Base-by-base conservation (phyloP, 2,113 vertebrate genomes). In the Herpetotheres cachinnans region DNA sequence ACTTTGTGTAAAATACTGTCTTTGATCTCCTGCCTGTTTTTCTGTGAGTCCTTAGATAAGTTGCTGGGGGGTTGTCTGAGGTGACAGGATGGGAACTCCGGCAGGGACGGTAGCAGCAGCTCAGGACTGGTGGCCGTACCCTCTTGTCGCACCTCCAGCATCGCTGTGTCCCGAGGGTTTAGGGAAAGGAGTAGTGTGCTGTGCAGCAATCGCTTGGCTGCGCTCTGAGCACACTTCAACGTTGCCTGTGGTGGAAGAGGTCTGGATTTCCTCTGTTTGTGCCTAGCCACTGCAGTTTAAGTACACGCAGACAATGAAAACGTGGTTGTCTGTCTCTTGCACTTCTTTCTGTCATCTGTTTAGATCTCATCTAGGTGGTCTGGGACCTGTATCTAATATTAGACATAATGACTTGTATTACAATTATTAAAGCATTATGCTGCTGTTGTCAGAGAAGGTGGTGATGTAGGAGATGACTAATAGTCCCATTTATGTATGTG, bases 161-260 rank as follows among this genome's bases (percentile, higher is more conserved):
- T 24, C 8, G 0, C 5, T 7, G 20, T 12, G 30, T 27, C 59
- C 73, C 36, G 34, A 27, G 19, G 70, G 47, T 6, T 67, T 20
- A 10, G 29, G 9, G 61, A 5, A 8, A 6, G 59, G 1, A 21
- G 76, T 34, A 17, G 2, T 1, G 47, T 20, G 47, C 40, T 29
- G 55, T 3, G 46, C 46, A 16, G 67, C 6, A 2, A 0, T 6
- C 5, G 29, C 9, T 24, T 8, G 62, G 55, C 56, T 66, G 87
- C 2, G 1, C 49, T 27, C 50, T 11, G 36, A 46, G 49, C 18
- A 2, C 13, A 0, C 3, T 1, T 6, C 17, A 6, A 55, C 18
- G 40, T 27, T 58, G n/a, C n/a, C 38, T 16, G 49, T 9, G 34
- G 9, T 9, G 49, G 36, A 5, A 9, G 34, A 25, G 38, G 13